Base-by-base conservation (phyloP, 1,140 invertebrate species). In the Aethina tumida region DNA sequence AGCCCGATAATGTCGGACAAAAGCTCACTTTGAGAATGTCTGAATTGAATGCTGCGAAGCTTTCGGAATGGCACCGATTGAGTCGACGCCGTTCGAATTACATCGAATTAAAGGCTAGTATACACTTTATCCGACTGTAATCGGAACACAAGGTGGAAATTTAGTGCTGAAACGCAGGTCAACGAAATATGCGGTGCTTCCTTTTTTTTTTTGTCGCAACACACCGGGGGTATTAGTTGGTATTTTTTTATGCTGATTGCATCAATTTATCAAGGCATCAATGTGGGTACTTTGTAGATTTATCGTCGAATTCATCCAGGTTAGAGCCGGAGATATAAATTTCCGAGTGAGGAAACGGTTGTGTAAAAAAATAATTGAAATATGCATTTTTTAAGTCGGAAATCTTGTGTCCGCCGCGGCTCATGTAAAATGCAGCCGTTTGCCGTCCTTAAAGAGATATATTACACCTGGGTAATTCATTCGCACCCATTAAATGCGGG, bases 381-480 rank as follows among this genome's bases (percentile, higher is more conserved):
- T 36, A 36, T 36, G 25, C 35, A 36, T 36, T 36, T 36, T 36
- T 36, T 18, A 36, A 24, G 13, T 24, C 12, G 35, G 4, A 28
- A 36, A 36, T 28, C 35, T 36, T 36, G 35, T 28, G 24, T 36
- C 35, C 35, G 35, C 35, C 35, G 17, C 7, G 24, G 9, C 21
- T 27, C 35, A 40, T 45, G 33, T 45, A 45, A 45, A 45, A 45
- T 45, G 38, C 39, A 45, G 32, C 24, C 22, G 31, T 33, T 32
- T 44, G 33, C 33, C 24, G 16, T 33, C 25, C 22, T 37, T 41
- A 36, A 45, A 38, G 29, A 45, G 30, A 45, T 40, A 47, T 43
- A 43, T 50, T 35, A 29, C 44, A 50, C 47, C 44, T 50, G 37
- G 47, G 35, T 46, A 41, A 46, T 45, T 45, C 34, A 47, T 49